A percentile compares a stretch with the other conserved stretches of the same genome.
Conservation (phyloP, 1,140 invertebrate genomes). For the Aleiodes sp. region DNA sequence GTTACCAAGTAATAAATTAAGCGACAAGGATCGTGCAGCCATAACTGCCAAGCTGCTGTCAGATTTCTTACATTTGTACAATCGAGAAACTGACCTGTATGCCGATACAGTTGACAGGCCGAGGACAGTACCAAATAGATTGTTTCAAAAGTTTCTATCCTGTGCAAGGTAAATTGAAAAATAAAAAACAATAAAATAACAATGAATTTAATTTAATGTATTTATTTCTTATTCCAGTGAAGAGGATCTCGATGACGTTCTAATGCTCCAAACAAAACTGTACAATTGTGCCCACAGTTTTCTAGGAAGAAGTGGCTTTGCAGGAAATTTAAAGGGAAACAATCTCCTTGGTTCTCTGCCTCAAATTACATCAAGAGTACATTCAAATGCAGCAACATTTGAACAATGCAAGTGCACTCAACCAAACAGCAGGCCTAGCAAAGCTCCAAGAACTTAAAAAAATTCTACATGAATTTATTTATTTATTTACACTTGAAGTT, state of each 20-base stretch:
- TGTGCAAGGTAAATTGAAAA: constrained; percentile 56
- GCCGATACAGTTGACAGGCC: constrained; percentile 74
- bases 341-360: constrained; percentile 63
- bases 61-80: constrained; percentile 91
- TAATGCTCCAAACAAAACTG: constrained; percentile 72
- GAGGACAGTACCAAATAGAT: constrained; percentile 68
- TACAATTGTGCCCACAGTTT: constrained; percentile 75
- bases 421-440: constrained; percentile 49
- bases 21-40: constrained; percentile 84
- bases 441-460: constrained; percentile 52
- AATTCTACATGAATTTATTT: not conserved
- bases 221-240: constrained; percentile 63
- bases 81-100: constrained; percentile 83
- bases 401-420: constrained; percentile 63
- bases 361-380: constrained; percentile 62
- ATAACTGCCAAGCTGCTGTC: constrained; percentile 91
- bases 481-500: not conserved
- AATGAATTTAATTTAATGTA: not conserved
- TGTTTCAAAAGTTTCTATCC: constrained; percentile 70
- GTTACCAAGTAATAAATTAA: constrained; percentile 79
- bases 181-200: not conserved
- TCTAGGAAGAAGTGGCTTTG: constrained; percentile 67
- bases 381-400: constrained; percentile 54
- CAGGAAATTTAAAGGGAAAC: constrained; percentile 56
- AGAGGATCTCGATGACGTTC: constrained; percentile 72